A percentile compares a stretch with the other conserved stretches of the same genome.
phyloP scores from a whole-genome alignment of 92 coral and sea anemone genomes.

The Parazoanthus atlanticus region DNA sequence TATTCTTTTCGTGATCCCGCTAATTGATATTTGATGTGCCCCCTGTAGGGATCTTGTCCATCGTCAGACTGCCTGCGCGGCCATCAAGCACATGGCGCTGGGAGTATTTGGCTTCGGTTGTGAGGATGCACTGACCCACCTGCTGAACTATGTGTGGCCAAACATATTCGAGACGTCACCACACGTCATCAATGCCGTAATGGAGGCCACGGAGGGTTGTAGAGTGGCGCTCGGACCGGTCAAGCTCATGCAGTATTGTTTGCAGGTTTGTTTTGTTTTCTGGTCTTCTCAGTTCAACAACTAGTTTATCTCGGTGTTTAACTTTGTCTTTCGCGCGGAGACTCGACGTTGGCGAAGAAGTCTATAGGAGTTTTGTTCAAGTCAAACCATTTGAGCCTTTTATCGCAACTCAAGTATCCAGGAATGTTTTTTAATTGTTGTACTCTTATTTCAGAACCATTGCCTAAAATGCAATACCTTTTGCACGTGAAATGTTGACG shows the following conservation, averaged over 20 bases:
- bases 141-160: slow-evolving; percentile 97
- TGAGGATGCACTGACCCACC: slow-evolving; percentile 97
- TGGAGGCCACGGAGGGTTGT: slow-evolving; percentile 96
- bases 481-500: no score
- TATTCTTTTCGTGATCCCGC: no score
- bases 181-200: slow-evolving; percentile 96
- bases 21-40: not conserved
- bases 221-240: slow-evolving; percentile 96
- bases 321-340: not conserved
- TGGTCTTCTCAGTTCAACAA: not conserved
- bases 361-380: no score
- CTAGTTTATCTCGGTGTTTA: not conserved
- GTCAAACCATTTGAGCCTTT: no score
- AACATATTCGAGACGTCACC: slow-evolving; percentile 99
- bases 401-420: no score
- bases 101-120: slow-evolving; percentile 99
- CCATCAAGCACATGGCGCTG: slow-evolving; percentile 99
- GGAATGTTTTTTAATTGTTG: no score
- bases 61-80: slow-evolving; percentile 98
- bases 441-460: no score
- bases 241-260: slow-evolving; percentile 86
- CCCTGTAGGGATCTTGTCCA: slow-evolving; percentile 86
- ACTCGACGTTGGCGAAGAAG: not conserved
- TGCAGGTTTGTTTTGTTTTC: slow-evolving; percentile 73
- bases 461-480: no score